Conservation (phyloP, 2,113 vertebrate species). For the Indicator maculatus region DNA sequence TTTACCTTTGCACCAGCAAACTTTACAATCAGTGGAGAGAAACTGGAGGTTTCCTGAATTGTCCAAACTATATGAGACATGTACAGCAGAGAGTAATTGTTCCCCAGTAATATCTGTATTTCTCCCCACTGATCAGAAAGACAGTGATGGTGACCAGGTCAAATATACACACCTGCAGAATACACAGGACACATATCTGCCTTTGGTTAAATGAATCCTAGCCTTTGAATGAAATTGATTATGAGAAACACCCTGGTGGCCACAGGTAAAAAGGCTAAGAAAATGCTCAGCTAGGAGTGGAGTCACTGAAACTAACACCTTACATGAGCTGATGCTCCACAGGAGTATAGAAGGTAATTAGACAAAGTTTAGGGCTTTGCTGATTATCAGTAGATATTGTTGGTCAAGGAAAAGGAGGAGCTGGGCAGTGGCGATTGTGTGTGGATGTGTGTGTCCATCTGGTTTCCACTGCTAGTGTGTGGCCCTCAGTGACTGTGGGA, state of each 20-base stretch:
- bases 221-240: not conserved
- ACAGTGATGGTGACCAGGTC: not conserved
- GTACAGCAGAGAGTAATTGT: not conserved
- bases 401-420: not conserved
- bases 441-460: not conserved
- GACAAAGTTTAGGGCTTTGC: not conserved
- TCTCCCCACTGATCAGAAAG: not conserved
- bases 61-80: not conserved
- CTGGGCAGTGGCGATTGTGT: not conserved
- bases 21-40: not conserved
- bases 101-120: not conserved
- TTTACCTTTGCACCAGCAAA: not conserved
- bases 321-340: not conserved
- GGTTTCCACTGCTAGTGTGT: not conserved
- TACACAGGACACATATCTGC: not conserved
- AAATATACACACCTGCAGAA: not conserved
- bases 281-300: not conserved
- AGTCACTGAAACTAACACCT: not conserved
- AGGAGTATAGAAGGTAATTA: not conserved
- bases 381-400: not conserved
- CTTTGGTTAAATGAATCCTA: not conserved
- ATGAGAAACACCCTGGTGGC: not conserved
- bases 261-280: not conserved
- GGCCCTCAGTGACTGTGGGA: not conserved
- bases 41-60: not conserved